Evolutionary conservation across 2,113 vertebrate genomes (phyloP).

Genomic region (Notarius quadriscutis): DNA sequence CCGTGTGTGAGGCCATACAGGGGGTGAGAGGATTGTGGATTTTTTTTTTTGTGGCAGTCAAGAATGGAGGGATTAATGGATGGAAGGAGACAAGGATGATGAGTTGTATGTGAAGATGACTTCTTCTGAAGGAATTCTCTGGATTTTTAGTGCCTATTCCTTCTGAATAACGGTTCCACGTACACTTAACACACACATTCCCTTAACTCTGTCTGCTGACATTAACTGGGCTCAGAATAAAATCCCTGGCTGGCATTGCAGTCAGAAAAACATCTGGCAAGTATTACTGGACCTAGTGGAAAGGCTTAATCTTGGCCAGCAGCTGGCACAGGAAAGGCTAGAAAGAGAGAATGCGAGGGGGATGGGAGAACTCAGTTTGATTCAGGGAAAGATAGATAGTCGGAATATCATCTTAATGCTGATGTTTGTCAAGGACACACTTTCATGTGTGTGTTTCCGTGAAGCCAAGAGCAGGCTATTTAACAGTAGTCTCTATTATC

Average conservation of each 20-base stretch:
- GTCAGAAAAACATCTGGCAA: slow-evolving; percentile 36
- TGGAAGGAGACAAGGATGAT: slow-evolving; percentile 26
- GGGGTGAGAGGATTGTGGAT: not conserved
- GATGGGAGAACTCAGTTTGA: not conserved
- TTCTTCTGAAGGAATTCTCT: not conserved
- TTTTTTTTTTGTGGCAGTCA: not conserved
- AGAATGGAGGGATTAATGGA: not conserved
- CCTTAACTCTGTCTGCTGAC: slow-evolving; percentile 15
- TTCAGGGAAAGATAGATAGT: not conserved
- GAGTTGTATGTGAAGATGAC: not conserved
- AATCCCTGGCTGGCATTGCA: slow-evolving; percentile 25
- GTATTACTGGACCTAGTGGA: slow-evolving; percentile 30
- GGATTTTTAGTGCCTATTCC: not conserved
- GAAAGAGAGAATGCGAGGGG: not conserved
- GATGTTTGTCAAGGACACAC: not conserved
- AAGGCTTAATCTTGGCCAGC: slow-evolving; percentile 13
- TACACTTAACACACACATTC: not conserved
- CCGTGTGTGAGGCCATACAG: not conserved
- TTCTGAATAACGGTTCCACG: too few relatives aligned
- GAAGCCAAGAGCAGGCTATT: not conserved
- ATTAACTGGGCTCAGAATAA: slow-evolving; percentile 18
- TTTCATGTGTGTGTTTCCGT: not conserved
- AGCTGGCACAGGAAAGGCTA: slow-evolving; percentile 15
- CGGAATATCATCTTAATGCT: slow-evolving; percentile 10
- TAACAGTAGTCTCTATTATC: not conserved